These are phyloP conservation scores for Amiota communis DNA, from an alignment of 2,888 invertebrate genomes.

Conservation along the genomic window DNA sequence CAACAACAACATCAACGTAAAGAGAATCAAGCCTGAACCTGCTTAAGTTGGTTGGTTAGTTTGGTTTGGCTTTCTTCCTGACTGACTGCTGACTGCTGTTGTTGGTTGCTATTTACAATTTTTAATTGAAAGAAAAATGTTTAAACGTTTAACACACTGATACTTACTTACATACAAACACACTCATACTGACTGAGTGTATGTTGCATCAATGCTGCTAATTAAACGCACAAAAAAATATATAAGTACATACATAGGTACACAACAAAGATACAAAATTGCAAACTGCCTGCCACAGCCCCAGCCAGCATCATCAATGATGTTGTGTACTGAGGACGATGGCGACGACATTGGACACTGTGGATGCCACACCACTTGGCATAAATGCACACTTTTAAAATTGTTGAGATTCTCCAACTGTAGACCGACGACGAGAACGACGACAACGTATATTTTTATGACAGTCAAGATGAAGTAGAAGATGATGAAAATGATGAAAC, in stretches of 20 bases:
- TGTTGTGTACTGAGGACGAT: constrained; percentile 2
- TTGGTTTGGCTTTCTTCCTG: constrained; percentile 48
- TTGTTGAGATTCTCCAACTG: constrained; percentile 68
- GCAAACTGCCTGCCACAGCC: constrained; percentile 21
- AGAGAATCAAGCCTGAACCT: constrained; percentile 31
- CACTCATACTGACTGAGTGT: neutral
- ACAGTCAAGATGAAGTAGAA: constrained; percentile 51
- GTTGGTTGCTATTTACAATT: constrained; percentile 56
- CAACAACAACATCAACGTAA: constrained; percentile 19
- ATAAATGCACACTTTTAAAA: constrained; percentile 67
- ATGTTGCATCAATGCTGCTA: constrained; percentile 50
- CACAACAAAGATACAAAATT: constrained; percentile 39
- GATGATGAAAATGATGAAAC: neutral
- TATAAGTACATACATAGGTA: constrained; percentile 1
- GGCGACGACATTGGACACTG: constrained; percentile 12
- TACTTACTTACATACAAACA: too few species aligned
- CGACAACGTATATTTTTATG: constrained; percentile 58
- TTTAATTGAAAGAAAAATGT: constrained; percentile 59
- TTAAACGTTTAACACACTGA: constrained; percentile 19
- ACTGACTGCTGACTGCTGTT: constrained; percentile 21
- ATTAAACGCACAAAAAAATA: constrained; percentile 54
- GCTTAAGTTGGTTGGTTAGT: constrained; percentile 43
- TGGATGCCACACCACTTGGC: constrained; percentile 62
- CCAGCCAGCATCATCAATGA: constrained; percentile 16
- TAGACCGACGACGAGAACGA: constrained; percentile 38